Conservation (phyloP, 2,113 vertebrate species). For the Melanotaenia duboulayi region DNA sequence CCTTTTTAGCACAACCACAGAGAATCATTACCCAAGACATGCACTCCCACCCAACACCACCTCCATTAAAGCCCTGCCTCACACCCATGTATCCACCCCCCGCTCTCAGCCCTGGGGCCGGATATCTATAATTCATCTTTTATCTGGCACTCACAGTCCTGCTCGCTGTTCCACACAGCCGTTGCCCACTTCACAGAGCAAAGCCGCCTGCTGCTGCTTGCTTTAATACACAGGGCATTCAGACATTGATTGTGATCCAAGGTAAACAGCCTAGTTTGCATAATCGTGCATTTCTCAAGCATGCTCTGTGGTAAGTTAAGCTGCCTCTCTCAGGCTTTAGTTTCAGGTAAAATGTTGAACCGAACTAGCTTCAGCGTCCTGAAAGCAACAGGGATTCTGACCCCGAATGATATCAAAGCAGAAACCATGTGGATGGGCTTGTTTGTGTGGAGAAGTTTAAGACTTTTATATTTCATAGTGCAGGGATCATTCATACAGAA, state of each 20-base stretch:
- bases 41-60: slow-evolving; percentile 6
- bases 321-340: slow-evolving; percentile 28
- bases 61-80: slow-evolving; percentile 3
- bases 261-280: slow-evolving; percentile 76
- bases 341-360: slow-evolving; percentile 54
- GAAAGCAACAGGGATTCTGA: slow-evolving; percentile 59
- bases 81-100: slow-evolving; percentile 42
- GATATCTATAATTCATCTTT: slow-evolving; percentile 82
- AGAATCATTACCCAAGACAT: slow-evolving; percentile 70
- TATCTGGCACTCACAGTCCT: slow-evolving; percentile 77
- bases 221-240: slow-evolving; percentile 70
- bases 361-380: slow-evolving; percentile 58
- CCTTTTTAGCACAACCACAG: slow-evolving; percentile 36
- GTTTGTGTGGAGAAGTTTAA: slow-evolving; percentile 34
- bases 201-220: slow-evolving; percentile 54
- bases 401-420: slow-evolving; percentile 60
- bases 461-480: too few relatives aligned
- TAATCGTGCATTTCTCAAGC: slow-evolving; percentile 64
- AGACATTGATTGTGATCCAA: slow-evolving; percentile 74
- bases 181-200: slow-evolving; percentile 74
- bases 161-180: slow-evolving; percentile 62
- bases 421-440: slow-evolving; percentile 21
- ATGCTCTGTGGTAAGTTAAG: slow-evolving; percentile 10
- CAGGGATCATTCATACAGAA: too few relatives aligned
- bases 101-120: slow-evolving; percentile 69